Percentiles rank a stretch among this genome's conserved stretches.
phyloP scores from a whole-genome alignment of 1,140 invertebrate genomes.

The Philotrypesis tridentata region DNA sequence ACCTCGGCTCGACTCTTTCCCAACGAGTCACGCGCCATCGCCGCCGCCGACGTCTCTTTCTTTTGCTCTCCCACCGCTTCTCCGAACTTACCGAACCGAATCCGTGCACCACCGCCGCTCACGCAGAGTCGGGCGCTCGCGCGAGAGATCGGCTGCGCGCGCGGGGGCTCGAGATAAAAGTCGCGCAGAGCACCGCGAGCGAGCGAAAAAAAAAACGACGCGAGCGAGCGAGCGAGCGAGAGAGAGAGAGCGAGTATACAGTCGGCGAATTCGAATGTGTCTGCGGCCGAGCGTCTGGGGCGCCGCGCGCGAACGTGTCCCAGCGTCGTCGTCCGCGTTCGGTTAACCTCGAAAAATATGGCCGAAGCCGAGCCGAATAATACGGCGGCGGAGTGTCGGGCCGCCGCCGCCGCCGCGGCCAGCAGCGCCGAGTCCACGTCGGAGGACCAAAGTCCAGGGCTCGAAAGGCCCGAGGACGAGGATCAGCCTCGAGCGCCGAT shows the following conservation, averaged over 20 bases:
- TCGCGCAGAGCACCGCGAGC: neutral
- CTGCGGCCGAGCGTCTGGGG: conserved; percentile 14
- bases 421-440: neutral
- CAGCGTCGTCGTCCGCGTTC: neutral
- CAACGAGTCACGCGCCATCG: neutral
- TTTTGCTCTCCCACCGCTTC: neutral
- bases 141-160: neutral
- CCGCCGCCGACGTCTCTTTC: too few relatives aligned
- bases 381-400: neutral
- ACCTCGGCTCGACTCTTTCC: neutral
- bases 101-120: too few relatives aligned
- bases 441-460: neutral
- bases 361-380: neutral
- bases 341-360: conserved; percentile 44
- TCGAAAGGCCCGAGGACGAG: neutral
- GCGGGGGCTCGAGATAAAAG: neutral
- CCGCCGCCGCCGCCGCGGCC: too few relatives aligned
- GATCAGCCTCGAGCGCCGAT: neutral
- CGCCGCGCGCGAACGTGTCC: conserved; percentile 14
- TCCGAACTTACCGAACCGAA: neutral
- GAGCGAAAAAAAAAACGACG: neutral
- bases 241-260: neutral
- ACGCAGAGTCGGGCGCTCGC: neutral
- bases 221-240: neutral
- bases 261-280: conserved; percentile 43